phyloP scores from a whole-genome alignment of 37 sponge, comb jelly and placozoan species.

The Aphrocallistes beatrix region DNA sequence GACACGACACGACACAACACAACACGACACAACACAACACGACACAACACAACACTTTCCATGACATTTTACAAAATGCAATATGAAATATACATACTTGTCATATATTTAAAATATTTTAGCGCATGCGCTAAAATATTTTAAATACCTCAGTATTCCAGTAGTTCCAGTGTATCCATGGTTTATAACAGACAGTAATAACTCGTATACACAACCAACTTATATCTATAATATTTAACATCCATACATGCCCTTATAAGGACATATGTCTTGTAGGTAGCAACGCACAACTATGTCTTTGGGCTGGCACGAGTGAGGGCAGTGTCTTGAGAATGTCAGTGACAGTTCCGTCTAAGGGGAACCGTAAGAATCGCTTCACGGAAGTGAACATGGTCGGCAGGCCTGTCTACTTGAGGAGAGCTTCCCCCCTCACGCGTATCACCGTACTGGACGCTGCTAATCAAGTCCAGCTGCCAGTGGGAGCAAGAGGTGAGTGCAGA shows the following conservation, averaged over 20 bases:
- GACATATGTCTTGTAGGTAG: neutral
- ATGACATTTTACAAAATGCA: too few relatives aligned
- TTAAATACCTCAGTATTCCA: too few relatives aligned
- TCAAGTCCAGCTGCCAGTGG: neutral
- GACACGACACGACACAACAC: too few relatives aligned
- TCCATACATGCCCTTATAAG: neutral
- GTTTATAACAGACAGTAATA: too few relatives aligned
- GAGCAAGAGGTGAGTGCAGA: neutral
- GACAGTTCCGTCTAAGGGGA: neutral
- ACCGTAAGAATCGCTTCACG: neutral
- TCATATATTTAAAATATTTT: too few relatives aligned
- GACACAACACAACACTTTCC: too few relatives aligned
- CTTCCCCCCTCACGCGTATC: neutral
- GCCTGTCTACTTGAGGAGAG: neutral
- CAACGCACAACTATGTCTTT: neutral
- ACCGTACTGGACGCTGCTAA: neutral
- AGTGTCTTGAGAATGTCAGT: neutral
- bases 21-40: too few relatives aligned
- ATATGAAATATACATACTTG: too few relatives aligned
- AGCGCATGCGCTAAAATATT: too few relatives aligned
- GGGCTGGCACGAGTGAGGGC: neutral
- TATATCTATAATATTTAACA: too few relatives aligned
- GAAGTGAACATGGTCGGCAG: neutral
- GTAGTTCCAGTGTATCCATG: too few relatives aligned
- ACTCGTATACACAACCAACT: too few relatives aligned